A percentile compares a stretch with the other conserved stretches of the same genome.
These are phyloP conservation scores for Liasis olivaceus DNA, from an alignment of 2,797 vertebrate species.

Conservation along the genomic window DNA sequence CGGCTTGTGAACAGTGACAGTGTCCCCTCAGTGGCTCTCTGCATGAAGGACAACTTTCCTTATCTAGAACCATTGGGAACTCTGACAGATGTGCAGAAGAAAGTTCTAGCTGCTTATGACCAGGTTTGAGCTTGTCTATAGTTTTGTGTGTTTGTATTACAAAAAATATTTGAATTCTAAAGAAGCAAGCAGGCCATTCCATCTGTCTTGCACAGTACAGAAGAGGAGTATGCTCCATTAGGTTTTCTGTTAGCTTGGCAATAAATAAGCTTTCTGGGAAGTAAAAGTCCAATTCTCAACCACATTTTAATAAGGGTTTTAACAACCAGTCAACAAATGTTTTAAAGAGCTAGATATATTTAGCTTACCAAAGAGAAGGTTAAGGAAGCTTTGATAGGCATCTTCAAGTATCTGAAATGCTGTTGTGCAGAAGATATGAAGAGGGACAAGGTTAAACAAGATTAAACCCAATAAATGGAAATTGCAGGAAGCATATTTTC, in stretches of 20 bases:
- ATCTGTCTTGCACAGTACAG: neutral
- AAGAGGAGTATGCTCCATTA: neutral
- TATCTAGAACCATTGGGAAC: conserved; percentile 84
- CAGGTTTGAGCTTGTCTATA: conserved; percentile 75
- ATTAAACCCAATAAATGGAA: neutral
- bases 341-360: neutral
- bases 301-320: neutral
- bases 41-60: conserved; percentile 88
- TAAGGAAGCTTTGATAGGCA: neutral
- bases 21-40: conserved; percentile 81
- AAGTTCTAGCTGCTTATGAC: conserved; percentile 88
- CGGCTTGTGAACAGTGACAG: conserved; percentile 86
- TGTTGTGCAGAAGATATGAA: neutral
- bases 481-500: neutral
- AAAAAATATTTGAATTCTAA: neutral
- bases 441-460: neutral
- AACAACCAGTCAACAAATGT: neutral
- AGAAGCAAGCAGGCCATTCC: neutral
- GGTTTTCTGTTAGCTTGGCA: neutral
- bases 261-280: neutral
- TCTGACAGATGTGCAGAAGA: conserved; percentile 86
- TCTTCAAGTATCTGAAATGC: neutral
- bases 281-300: neutral
- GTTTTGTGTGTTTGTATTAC: neutral
- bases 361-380: neutral